Conservation (phyloP, 2,113 vertebrate species). For the Istiophorus platypterus region DNA sequence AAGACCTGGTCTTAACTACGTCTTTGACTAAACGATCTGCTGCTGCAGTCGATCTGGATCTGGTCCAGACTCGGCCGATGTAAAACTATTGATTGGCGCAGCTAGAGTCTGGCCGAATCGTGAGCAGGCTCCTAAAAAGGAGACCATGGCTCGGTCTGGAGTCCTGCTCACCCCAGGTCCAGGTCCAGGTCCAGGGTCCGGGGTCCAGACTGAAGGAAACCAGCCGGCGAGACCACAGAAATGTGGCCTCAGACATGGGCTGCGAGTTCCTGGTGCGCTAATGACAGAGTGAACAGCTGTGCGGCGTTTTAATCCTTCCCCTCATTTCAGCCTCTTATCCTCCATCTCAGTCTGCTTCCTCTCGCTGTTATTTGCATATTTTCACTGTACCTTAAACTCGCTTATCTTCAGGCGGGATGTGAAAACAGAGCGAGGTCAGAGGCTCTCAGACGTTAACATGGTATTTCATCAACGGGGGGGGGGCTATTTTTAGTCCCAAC, state of each 20-base stretch:
- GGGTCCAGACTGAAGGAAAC: background rate
- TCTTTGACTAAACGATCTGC: too few species aligned
- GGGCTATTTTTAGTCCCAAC: background rate
- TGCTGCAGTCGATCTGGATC: too few species aligned
- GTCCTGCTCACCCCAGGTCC: too few species aligned
- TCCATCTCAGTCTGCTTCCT: slow-evolving; percentile 31
- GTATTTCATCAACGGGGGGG: background rate
- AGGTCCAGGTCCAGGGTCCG: too few species aligned
- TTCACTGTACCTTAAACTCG: slow-evolving; percentile 15
- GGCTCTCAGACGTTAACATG: background rate
- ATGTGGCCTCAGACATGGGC: background rate
- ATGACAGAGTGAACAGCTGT: slow-evolving; percentile 19
- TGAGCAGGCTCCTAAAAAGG: background rate
- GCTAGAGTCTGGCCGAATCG: too few species aligned
- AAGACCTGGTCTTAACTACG: too few species aligned
- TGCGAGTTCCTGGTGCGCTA: background rate
- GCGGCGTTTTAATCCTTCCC: background rate
- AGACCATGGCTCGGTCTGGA: too few species aligned
- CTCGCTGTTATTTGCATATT: slow-evolving; percentile 39
- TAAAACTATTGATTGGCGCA: too few species aligned
- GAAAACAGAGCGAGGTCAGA: background rate
- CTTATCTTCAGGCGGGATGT: slow-evolving; percentile 13
- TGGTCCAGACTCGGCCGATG: too few species aligned
- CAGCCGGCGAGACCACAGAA: background rate
- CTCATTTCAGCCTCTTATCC: slow-evolving; percentile 15